Evolutionary conservation across 2,797 vertebrate species (phyloP).

Genomic region (Momotus momota): DNA sequence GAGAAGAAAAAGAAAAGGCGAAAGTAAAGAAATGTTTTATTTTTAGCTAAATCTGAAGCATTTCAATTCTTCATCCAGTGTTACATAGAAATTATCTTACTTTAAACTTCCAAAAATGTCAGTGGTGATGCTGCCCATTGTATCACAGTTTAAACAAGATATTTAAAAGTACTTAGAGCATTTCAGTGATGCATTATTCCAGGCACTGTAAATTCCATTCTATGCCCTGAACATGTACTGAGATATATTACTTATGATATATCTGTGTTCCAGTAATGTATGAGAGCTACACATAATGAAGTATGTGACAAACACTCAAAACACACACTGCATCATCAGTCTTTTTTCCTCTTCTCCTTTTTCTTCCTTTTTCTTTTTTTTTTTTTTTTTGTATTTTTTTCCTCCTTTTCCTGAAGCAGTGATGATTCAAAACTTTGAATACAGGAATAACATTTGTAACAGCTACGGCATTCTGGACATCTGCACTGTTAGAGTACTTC

Average conservation of each 20-base stretch:
- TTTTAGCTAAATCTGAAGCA: slow-evolving; percentile 74
- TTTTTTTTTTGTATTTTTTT: not conserved
- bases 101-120: slow-evolving; percentile 70
- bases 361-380: not conserved
- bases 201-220: slow-evolving; percentile 7
- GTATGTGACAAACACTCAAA: slow-evolving; percentile 51
- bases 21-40: slow-evolving; percentile 77
- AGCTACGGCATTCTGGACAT: slow-evolving; percentile 78
- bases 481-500: slow-evolving; percentile 79
- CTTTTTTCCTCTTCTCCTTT: not conserved
- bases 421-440: slow-evolving; percentile 75
- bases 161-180: slow-evolving; percentile 13
- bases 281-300: slow-evolving; percentile 41
- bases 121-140: slow-evolving; percentile 59
- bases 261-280: slow-evolving; percentile 2
- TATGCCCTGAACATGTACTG: not conserved
- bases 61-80: slow-evolving; percentile 65
- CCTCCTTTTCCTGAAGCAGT: slow-evolving; percentile 40
- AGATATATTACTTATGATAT: slow-evolving; percentile 23
- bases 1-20: slow-evolving; percentile 72
- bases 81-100: slow-evolving; percentile 73
- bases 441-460: slow-evolving; percentile 74
- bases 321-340: slow-evolving; percentile 42
- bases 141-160: slow-evolving; percentile 41
- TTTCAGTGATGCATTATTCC: not conserved